Evolutionary conservation across 2,797 vertebrate species (phyloP), one percentile per base, ranked within the genome.

Genomic region (Urocyon cinereoargenteus): DNA sequence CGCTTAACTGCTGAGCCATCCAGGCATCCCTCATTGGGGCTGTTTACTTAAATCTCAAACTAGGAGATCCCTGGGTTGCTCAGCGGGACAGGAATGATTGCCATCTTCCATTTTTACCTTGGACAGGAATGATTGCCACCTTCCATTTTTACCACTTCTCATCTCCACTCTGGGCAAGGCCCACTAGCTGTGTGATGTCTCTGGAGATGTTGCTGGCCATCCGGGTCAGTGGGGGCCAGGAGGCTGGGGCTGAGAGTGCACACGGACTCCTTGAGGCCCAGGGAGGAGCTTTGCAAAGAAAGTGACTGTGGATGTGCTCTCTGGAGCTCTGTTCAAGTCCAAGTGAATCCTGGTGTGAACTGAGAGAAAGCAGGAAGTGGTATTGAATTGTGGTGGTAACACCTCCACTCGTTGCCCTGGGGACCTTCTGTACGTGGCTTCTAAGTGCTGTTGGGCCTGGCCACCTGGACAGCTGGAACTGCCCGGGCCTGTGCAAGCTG

Each of bases 381-480:
- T 11, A 64, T 18, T 53, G 51, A 0, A 7, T 34, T 31, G 40
- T 22, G 24, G 16, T 6, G 89, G 97, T 93, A 93, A 96, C 96
- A 95, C 97, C 97, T 97, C 97, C 97, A 92, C 94, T 97, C 59
- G 49, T 0, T 75, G 95, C 96, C 97, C 40, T 59, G 66, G 57
- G 97, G 97, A 97, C 93, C 93, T 82, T 96, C 97, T 11, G 0
- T 90, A 81, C 70, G 6, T 16, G 87, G 73, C 90, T 92, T 97
- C 94, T 88, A 89, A 95, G 97, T 85, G 84, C 96, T 97, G 95
- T 94, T 93, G 94, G 31, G 97, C 90, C 95, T 77, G 96, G 95
- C 97, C 97, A 98, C 97, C 98, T 98, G 97, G 97, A 79, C 97
- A 97, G 97, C 86, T 93, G 88, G 96, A 97, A 97, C 97, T 90